Evolutionary conservation across 2,113 vertebrate genomes (phyloP).

Genomic region (Gymnorhina tibicen): DNA sequence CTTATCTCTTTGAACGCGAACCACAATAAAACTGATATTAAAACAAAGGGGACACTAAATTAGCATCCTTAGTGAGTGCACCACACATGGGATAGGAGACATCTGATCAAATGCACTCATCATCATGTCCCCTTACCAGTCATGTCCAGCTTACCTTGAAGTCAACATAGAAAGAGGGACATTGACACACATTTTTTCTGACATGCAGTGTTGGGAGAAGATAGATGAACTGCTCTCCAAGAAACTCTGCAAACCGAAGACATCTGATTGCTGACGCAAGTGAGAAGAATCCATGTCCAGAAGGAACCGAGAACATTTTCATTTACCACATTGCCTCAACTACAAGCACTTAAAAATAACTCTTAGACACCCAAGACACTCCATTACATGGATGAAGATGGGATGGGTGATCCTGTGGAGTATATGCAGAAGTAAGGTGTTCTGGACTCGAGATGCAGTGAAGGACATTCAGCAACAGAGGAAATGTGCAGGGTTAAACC

Average conservation of each 20-base stretch:
- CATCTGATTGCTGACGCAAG: background rate
- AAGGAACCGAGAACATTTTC: background rate
- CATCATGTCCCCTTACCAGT: background rate
- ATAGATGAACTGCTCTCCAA: background rate
- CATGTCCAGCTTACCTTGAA: background rate
- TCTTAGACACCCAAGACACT: background rate
- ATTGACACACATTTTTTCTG: background rate
- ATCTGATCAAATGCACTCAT: background rate
- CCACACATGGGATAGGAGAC: background rate
- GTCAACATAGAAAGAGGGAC: background rate
- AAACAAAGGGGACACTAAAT: background rate
- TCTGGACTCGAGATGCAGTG: background rate
- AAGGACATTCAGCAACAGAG: background rate
- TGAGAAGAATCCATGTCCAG: background rate
- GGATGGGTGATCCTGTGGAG: background rate
- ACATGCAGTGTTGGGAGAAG: background rate
- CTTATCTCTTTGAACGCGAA: background rate
- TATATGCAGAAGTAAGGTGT: background rate
- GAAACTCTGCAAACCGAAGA: background rate
- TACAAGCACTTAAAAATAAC: background rate
- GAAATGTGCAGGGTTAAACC: background rate
- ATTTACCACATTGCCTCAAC: background rate
- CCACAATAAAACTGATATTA: background rate
- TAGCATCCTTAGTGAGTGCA: background rate
- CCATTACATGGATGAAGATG: background rate